Conservation (phyloP, 2,113 vertebrate genomes). For the Felis chaus region DNA sequence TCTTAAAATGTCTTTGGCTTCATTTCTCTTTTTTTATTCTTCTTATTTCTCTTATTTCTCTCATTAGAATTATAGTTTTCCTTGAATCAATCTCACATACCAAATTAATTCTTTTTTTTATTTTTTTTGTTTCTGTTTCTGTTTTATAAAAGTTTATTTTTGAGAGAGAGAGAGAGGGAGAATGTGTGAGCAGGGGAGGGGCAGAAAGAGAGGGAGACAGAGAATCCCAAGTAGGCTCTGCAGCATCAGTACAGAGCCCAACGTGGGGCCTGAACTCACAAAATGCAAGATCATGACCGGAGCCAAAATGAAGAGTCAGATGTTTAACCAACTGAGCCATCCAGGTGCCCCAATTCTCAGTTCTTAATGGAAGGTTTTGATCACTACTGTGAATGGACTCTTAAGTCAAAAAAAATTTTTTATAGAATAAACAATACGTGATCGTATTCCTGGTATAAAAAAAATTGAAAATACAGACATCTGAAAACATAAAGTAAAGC, state of each 20-base stretch:
- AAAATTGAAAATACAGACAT: neutral
- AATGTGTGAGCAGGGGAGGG: too few relatives aligned
- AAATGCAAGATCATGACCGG: too few relatives aligned
- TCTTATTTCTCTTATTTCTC: neutral
- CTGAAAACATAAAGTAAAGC: neutral
- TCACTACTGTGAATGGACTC: neutral
- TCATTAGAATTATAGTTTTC: neutral
- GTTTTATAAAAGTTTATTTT: too few relatives aligned
- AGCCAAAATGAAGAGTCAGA: too few relatives aligned
- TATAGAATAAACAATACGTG: neutral
- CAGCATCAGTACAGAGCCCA: too few relatives aligned
- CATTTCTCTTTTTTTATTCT: neutral
- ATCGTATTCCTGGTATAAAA: neutral
- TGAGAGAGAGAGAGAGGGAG: too few relatives aligned
- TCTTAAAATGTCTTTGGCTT: neutral
- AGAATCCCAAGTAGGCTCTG: too few relatives aligned
- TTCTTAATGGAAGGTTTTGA: neutral
- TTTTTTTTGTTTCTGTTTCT: too few relatives aligned
- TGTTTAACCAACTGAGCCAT: too few relatives aligned
- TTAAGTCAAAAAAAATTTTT: neutral
- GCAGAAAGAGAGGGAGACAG: too few relatives aligned
- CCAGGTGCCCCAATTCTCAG: too few relatives aligned
- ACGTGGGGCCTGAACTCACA: too few relatives aligned
- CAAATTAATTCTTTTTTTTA: neutral
- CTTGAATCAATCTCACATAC: conserved; percentile 1